Evolutionary conservation across 2,888 invertebrate species (phyloP).

Genomic region (Cheilosia scutellata): DNA sequence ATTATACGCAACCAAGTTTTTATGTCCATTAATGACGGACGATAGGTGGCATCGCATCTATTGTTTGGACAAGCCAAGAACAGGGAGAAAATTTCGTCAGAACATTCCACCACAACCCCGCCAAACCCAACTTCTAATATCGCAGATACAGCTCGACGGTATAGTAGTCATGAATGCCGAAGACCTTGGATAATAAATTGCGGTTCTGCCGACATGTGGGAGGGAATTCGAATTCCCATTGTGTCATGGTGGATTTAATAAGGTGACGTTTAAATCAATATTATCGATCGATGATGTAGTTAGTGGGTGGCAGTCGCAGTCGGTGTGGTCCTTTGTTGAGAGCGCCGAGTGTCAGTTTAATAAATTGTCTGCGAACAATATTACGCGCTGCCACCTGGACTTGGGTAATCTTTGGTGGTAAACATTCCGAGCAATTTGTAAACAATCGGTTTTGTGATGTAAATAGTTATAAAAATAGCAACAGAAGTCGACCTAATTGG

Average conservation of each 20-base stretch:
- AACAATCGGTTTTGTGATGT: not conserved
- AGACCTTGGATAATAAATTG: conserved; percentile 51
- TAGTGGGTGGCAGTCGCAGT: not conserved
- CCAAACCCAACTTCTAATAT: conserved; percentile 4
- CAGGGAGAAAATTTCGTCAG: not conserved
- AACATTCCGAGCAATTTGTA: conserved; percentile 1
- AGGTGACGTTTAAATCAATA: conserved; percentile 32
- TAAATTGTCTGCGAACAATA: conserved; percentile 14
- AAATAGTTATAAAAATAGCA: not conserved
- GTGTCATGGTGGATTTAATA: conserved; percentile 16
- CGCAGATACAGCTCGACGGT: not conserved
- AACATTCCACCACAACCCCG: not conserved
- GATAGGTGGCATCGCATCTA: not conserved
- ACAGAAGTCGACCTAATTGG: not conserved
- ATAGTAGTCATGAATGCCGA: conserved; percentile 20
- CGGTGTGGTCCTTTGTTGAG: not conserved
- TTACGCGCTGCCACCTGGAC: not conserved
- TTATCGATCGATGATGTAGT: not conserved
- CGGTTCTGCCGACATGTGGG: conserved; percentile 14
- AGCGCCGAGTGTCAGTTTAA: not conserved
- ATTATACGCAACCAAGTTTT: conserved; percentile 3
- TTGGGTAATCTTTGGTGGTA: not conserved
- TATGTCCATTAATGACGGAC: conserved; percentile 6
- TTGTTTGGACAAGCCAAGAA: not conserved
- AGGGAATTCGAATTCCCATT: conserved; percentile 28